Conservation (phyloP, 2,888 invertebrate genomes). For the Cantharis lateralis region DNA sequence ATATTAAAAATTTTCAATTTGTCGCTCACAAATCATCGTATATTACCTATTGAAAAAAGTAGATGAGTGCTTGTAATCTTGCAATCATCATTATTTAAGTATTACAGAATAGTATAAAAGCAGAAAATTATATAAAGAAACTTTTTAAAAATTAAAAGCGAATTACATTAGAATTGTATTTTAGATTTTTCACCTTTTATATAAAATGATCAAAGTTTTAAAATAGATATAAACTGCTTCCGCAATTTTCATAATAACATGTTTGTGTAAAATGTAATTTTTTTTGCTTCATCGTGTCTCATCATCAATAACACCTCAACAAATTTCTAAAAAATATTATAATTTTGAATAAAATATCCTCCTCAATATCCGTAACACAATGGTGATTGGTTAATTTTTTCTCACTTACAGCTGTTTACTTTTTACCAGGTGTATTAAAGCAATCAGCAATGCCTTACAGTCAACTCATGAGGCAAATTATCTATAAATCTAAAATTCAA, state of each 20-base stretch:
- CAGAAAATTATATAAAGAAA: background rate
- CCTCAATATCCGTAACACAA: too few relatives aligned
- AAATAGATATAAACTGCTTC: background rate
- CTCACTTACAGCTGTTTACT: too few relatives aligned
- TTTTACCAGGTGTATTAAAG: too few relatives aligned
- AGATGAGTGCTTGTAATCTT: background rate
- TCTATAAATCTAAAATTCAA: too few relatives aligned
- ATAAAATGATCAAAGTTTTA: background rate
- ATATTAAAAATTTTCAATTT: background rate
- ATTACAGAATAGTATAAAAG: background rate
- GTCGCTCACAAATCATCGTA: background rate
- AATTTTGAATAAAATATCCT: too few relatives aligned
- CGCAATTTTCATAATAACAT: background rate
- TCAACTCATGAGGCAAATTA: too few relatives aligned
- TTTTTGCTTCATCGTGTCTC: background rate
- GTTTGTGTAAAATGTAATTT: background rate
- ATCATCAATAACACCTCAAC: too few relatives aligned
- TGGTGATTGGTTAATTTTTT: too few relatives aligned
- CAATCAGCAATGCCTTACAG: too few relatives aligned
- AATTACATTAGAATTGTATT: background rate
- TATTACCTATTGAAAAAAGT: background rate
- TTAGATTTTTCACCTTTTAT: background rate
- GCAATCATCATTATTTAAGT: background rate
- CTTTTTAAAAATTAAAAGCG: background rate
- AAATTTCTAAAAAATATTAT: too few relatives aligned